These are phyloP conservation scores for Malacoctenus gilli DNA, from an alignment of 2,797 vertebrate species.

Conservation along the genomic window DNA sequence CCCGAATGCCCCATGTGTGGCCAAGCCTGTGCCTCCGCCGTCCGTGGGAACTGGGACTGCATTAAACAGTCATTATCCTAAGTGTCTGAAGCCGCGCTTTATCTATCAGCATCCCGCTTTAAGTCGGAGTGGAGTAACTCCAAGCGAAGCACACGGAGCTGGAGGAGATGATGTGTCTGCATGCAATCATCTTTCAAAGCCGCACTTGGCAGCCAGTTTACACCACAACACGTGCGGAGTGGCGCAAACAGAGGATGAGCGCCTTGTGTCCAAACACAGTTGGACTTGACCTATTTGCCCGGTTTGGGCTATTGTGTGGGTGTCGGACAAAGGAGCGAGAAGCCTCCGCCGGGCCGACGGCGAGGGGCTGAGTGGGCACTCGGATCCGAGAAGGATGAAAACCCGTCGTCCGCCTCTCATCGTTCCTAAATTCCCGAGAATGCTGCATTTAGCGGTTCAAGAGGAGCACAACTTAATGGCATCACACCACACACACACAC, in stretches of 20 bases:
- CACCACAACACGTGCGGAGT: conserved; percentile 25
- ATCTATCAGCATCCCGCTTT: conserved; percentile 69
- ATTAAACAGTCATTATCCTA: conserved; percentile 75
- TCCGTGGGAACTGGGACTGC: conserved; percentile 74
- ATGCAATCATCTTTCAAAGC: conserved; percentile 45
- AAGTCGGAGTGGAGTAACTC: conserved; percentile 49
- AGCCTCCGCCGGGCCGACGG: conserved; percentile 2
- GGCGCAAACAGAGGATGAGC: conserved; percentile 2
- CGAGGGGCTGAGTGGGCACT: not conserved
- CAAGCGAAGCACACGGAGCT: conserved; percentile 41
- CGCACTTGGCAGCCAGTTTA: conserved; percentile 38
- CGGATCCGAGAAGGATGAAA: not conserved
- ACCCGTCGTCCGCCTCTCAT: conserved; percentile 3
- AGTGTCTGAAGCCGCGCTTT: conserved; percentile 58
- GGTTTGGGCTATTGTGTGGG: not conserved
- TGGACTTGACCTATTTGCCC: conserved; percentile 22
- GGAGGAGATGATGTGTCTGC: conserved; percentile 41
- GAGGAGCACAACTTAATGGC: conserved; percentile 34
- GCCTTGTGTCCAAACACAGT: not conserved
- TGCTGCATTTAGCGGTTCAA: conserved; percentile 19
- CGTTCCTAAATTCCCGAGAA: not conserved
- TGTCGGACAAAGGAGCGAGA: not conserved
- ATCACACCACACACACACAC: conserved; percentile 25
- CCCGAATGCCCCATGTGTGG: conserved; percentile 62
- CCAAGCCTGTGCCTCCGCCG: conserved; percentile 55